These are phyloP conservation scores for Megaceryle torquata DNA, from an alignment of 2,113 vertebrate species.

Conservation along the genomic window DNA sequence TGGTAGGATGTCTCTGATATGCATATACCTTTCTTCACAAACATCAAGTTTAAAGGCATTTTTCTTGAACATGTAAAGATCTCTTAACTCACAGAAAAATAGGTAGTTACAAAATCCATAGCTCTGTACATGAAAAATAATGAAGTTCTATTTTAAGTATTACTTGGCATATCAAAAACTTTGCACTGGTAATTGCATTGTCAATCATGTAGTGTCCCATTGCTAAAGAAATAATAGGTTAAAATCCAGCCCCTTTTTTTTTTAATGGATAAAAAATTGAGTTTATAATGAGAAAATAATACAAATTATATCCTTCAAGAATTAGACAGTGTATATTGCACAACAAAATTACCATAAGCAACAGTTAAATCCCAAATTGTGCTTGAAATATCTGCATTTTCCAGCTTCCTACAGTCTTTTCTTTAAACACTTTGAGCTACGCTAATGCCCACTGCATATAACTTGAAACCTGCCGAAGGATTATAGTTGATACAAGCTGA, in stretches of 20 bases:
- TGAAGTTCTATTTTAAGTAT: slow-evolving; percentile 83
- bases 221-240: slow-evolving; percentile 59
- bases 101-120: neutral
- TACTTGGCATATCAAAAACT: slow-evolving; percentile 73
- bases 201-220: slow-evolving; percentile 76
- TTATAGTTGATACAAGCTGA: neutral
- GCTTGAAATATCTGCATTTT: slow-evolving; percentile 4
- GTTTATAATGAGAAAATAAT: slow-evolving; percentile 24
- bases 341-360: slow-evolving; percentile 1
- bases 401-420: neutral
- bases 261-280: neutral
- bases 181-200: slow-evolving; percentile 84
- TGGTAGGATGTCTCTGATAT: neutral
- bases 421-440: neutral
- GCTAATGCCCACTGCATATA: neutral
- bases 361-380: neutral
- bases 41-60: neutral
- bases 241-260: slow-evolving; percentile 18
- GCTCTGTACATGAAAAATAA: slow-evolving; percentile 61
- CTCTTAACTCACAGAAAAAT: neutral
- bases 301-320: neutral
- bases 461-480: slow-evolving; percentile 4
- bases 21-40: neutral
- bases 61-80: neutral
- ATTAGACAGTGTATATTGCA: neutral